phyloP scores from a whole-genome alignment of 1,140 invertebrate species.

The Bombus superbus region DNA sequence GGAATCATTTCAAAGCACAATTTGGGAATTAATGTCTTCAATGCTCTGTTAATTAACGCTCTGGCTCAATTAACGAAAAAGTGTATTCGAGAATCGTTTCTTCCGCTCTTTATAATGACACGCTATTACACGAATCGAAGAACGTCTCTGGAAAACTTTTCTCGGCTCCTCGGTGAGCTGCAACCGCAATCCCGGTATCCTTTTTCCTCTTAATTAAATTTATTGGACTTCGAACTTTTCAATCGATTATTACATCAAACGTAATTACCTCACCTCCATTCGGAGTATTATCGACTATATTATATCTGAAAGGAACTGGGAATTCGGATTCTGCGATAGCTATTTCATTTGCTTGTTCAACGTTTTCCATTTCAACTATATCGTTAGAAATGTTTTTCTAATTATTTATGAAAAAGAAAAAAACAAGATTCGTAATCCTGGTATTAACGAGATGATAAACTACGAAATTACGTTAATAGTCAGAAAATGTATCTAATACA shows the following conservation, averaged over 20 bases:
- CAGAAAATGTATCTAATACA: too few relatives aligned
- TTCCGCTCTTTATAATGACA: neutral
- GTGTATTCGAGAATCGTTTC: neutral
- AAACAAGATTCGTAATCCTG: neutral
- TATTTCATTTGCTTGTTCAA: neutral
- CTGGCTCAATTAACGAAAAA: constrained; percentile 5
- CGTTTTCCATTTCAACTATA: neutral
- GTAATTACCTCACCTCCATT: neutral
- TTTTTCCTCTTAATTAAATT: constrained; percentile 1
- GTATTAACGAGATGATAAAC: too few relatives aligned
- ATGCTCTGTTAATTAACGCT: neutral
- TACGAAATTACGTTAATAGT: too few relatives aligned
- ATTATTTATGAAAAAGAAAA: neutral
- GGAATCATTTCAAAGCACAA: neutral
- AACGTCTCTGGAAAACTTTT: neutral
- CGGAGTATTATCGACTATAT: neutral
- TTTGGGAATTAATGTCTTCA: neutral
- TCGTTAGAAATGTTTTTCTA: neutral
- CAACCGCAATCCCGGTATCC: neutral
- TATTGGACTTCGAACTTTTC: neutral
- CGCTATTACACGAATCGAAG: neutral
- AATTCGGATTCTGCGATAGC: neutral
- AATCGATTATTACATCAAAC: constrained; percentile 2
- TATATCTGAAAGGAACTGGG: neutral
- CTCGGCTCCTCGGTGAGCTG: neutral